Base-by-base conservation (phyloP, 2,888 invertebrate genomes). In the Pediacus dermestoides region DNA sequence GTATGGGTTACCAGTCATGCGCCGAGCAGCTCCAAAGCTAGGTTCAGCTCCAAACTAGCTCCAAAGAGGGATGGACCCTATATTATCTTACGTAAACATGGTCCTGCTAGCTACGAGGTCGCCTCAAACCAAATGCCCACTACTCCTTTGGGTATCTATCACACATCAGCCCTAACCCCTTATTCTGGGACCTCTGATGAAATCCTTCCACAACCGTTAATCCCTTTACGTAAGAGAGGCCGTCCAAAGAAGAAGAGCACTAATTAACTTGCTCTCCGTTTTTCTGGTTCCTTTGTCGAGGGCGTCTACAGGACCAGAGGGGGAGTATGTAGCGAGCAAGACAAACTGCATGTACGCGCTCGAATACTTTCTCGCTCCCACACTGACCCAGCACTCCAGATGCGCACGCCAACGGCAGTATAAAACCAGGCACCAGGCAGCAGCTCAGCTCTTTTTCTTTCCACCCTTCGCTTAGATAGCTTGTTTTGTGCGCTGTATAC, bases 11-110 rank as follows among this genome's bases (percentile, higher is more conserved):
- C 36, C 2, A 50, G 45, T 1, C 57, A 57, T 23, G 25, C 44
- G 3, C 37, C 55, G 2, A 61, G 59, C 33, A 41, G 52, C 16
- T 40, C 49, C 7, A 15, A 37, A 3, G 45, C 42, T 12, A 38
- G 35, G 8, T 34, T 42, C 41, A 48, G 52, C 11, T 42, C 55
- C 3, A 63, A 63, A 32, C 55, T 62, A 34, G 48, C 48, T 8
- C 58, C 61, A 3, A 46, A 55, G 33, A 37, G 60, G 3, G 60
- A 60, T 48, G 60, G 60, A n/a, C 60, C 58, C 0, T 61, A 61
- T 18, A n/a, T 48, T 2, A 46, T 55, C n/a, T 34, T 50, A 3
- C 25, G 30, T 1, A 26, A 37, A 13, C 31, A 34, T 9, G 41
- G 41, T 2, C 37, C 46, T 10, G 16, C 28, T 22, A 41, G 40